Evolutionary conservation across 2,797 vertebrate species (phyloP), one percentile per base, ranked within the genome.

Genomic region (Uromys caudimaculatus): DNA sequence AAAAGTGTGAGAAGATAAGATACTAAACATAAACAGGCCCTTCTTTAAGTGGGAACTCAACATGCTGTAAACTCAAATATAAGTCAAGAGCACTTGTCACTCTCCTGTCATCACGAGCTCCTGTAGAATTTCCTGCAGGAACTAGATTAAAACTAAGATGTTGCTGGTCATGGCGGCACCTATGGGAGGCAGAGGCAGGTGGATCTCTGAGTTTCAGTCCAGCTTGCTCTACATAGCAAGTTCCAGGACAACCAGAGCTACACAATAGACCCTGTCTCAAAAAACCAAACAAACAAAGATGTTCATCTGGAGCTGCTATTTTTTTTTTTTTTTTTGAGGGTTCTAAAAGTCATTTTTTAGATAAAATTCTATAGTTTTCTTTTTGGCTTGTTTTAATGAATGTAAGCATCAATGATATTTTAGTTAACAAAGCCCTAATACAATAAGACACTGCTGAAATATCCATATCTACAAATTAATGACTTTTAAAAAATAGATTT

Each of bases 321-420:
- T 86, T 64, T 44, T 64, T 86, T 64, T 44, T 64, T 81, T 95
- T 50, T 60, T 67, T 87, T 90, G 35, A 92, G 69, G 90, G 24
- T 96, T 77, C 58, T 91, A 91, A 95, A 93, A 64, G 32, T 87
- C 29, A 91, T 62, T 95, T 95, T 96, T 97, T 92, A 93, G 76
- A 79, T 94, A 44, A 4, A 91, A 84, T 97, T 95, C 76, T 90
- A 44, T 90, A 44, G 54, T 71, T 94, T 97, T 96, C 58, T 94
- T 19, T 92, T 93, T 95, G 81, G 9, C 77, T 95, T 92, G 54
- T 69, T 95, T 94, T 92, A 88, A 90, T 78, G 84, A 97, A 86
- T 91, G 0, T 93, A 87, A 92, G 32, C 95, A 54, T 94, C 79
- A 87, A 38, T 27, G 50, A 92, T 95, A 56, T 93, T 95, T 93